These are phyloP conservation scores for Zaprionus inermis DNA, from an alignment of 1,140 invertebrate genomes.

Conservation along the genomic window DNA sequence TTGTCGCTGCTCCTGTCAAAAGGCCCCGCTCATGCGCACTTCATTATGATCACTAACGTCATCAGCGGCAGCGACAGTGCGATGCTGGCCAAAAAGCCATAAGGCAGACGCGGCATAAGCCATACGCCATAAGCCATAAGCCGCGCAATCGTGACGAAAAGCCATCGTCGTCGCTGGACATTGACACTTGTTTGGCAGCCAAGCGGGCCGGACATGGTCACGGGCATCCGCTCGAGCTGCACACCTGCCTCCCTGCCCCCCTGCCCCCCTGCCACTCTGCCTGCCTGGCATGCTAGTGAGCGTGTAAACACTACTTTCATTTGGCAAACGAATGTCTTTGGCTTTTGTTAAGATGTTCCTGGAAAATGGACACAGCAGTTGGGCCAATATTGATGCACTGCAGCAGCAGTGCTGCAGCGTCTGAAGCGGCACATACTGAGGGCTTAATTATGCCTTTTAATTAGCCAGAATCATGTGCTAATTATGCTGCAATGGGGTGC, in stretches of 20 bases:
- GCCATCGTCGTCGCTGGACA: slow-evolving; percentile 69
- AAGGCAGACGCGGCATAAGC: slow-evolving; percentile 20
- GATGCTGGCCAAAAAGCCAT: no score
- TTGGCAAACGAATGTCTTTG: slow-evolving; percentile 45
- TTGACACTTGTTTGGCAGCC: slow-evolving; percentile 70
- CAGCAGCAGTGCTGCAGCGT: neutral
- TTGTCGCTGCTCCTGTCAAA: slow-evolving; percentile 72
- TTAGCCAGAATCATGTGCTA: slow-evolving; percentile 44
- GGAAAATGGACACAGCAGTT: slow-evolving; percentile 30
- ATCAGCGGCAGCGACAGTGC: slow-evolving; percentile 29
- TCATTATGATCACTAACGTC: slow-evolving; percentile 69
- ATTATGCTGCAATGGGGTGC: slow-evolving; percentile 16
- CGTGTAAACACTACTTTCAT: slow-evolving; percentile 63
- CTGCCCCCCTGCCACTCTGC: neutral
- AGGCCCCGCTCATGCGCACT: slow-evolving; percentile 64
- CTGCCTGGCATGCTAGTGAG: slow-evolving; percentile 1
- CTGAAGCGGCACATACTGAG: neutral
- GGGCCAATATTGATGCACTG: slow-evolving; percentile 12
- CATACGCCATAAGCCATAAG: slow-evolving; percentile 53
- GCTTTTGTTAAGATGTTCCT: slow-evolving; percentile 33
- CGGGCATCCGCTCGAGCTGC: slow-evolving; percentile 19
- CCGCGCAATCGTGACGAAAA: slow-evolving; percentile 73
- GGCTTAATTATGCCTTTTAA: slow-evolving; percentile 70
- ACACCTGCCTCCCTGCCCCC: neutral
- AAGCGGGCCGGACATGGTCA: slow-evolving; percentile 32